Evolutionary conservation across 2,797 vertebrate species (phyloP).

Genomic region (Gymnoscopelus microlampas): DNA sequence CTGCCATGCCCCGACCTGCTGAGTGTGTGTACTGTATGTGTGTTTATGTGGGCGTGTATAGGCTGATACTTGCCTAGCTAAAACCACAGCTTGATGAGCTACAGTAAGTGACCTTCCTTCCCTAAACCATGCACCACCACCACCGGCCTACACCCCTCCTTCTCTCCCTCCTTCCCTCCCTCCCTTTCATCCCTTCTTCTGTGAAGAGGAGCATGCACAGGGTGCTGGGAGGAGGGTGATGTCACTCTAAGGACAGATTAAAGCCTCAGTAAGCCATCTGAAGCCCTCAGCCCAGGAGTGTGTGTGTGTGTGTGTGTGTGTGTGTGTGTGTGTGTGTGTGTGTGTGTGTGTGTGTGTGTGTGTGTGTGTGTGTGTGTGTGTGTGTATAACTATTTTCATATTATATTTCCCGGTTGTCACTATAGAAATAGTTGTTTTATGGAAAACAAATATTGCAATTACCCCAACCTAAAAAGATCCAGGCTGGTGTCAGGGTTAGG

Average conservation of each 20-base stretch:
- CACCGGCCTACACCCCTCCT: slow-evolving; percentile 7
- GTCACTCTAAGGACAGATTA: slow-evolving; percentile 76
- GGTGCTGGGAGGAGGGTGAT: slow-evolving; percentile 52
- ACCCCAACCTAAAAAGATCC: no score
- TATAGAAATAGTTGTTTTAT: no score
- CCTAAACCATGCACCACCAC: slow-evolving; percentile 25
- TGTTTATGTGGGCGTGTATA: background rate
- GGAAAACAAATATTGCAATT: no score
- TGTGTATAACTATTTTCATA: no score
- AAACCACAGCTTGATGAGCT: slow-evolving; percentile 8
- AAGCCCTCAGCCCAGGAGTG: slow-evolving; percentile 44
- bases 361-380: no score
- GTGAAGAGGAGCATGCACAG: slow-evolving; percentile 26
- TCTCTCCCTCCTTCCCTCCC: slow-evolving; percentile 18
- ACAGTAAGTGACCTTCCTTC: slow-evolving; percentile 56
- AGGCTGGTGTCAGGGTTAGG: no score
- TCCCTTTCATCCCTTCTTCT: slow-evolving; percentile 23
- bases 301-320: slow-evolving; percentile 1
- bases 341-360: background rate
- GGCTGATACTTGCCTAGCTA: background rate
- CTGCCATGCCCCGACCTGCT: slow-evolving; percentile 43
- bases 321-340: slow-evolving; percentile 2
- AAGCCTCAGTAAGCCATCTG: slow-evolving; percentile 66
- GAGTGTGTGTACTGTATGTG: slow-evolving; percentile 3
- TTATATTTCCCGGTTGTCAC: no score